Base-by-base conservation (phyloP, 2,888 invertebrate genomes). In the Conops quadrifasciatus region DNA sequence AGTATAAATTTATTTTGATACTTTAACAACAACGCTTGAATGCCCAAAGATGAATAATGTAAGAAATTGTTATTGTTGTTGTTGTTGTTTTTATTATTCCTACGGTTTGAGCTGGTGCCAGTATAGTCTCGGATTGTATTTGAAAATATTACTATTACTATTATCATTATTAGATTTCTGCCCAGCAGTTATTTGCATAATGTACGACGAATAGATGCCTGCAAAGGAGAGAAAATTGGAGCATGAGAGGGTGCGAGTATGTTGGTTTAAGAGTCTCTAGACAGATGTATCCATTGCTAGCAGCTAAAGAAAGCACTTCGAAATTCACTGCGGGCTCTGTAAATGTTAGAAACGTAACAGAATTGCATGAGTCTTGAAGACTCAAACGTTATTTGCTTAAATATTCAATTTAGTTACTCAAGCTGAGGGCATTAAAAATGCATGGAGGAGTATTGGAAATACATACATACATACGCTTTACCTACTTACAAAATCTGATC, bases 61-160 rank as follows among this genome's bases (percentile, higher is more conserved):
- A n/a, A 15, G 15, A n/a, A 36, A 28, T 65, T 26, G 49, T 65
- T 11, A n/a, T n/a, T 49, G 49, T 49, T 49, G 49, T 49, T 49
- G 49, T 49, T 49, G 2, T 2, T n/a, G 49, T 49, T 1, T 15
- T 49, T 49, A 1, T 49, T 49, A 16, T 53, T 21, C 0, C 24
- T 21, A 24, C 19, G 19, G 53, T 53, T 66, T 19, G 19, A 30
- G 21, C 43, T 53, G 56, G 56, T 66, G 56, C 66, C 66, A 66
- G 56, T 53, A 66, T 66, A 36, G 66, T 56, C 53, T 66, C 56
- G 56, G 56, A 66, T 66, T 66, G 53, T 66, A 66, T 66, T 66
- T 66, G 56, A 66, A 66, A 56, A n/a, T n/a, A n/a, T n/a, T n/a
- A n/a, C n/a, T n/a, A n/a, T n/a, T n/a, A n/a, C n/a, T n/a, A n/a